phyloP scores from a whole-genome alignment of 2,888 invertebrate genomes.

The Metalampra italica region DNA sequence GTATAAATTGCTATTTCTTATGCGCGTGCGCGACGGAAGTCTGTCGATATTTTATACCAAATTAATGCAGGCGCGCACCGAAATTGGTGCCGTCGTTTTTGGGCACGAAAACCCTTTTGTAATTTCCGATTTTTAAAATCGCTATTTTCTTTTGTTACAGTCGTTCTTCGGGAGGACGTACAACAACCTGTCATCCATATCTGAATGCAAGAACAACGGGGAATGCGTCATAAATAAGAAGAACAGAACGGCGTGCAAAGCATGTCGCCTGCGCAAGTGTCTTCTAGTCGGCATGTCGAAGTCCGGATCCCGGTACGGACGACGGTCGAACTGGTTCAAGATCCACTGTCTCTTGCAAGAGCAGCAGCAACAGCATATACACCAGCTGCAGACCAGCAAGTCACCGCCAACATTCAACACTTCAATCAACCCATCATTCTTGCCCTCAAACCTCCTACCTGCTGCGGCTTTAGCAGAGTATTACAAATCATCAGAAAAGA shows the following conservation, averaged over 20 bases:
- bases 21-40: slow-evolving; percentile 54
- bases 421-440: slow-evolving; percentile 56
- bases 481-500: slow-evolving; percentile 69
- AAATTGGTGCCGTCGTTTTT: slow-evolving; percentile 49
- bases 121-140: slow-evolving; percentile 47
- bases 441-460: slow-evolving; percentile 68
- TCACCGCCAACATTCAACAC: slow-evolving; percentile 67
- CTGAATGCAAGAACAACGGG: slow-evolving; percentile 95
- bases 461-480: slow-evolving; percentile 73
- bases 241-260: slow-evolving; percentile 94
- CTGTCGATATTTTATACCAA: slow-evolving; percentile 68
- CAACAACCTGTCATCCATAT: slow-evolving; percentile 92
- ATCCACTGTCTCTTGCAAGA: slow-evolving; percentile 93
- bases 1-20: slow-evolving; percentile 73
- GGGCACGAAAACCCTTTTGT: slow-evolving; percentile 43
- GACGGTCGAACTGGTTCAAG: slow-evolving; percentile 96
- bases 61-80: slow-evolving; percentile 58
- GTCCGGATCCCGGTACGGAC: slow-evolving; percentile 92
- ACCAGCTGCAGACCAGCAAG: slow-evolving; percentile 64
- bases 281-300: slow-evolving; percentile 94
- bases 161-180: slow-evolving; percentile 95
- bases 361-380: slow-evolving; percentile 82
- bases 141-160: slow-evolving; percentile 81
- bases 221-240: slow-evolving; percentile 95
- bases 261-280: slow-evolving; percentile 92